Base-by-base conservation (phyloP, 2,797 vertebrate species). In the Cacajao melanocephalus region DNA sequence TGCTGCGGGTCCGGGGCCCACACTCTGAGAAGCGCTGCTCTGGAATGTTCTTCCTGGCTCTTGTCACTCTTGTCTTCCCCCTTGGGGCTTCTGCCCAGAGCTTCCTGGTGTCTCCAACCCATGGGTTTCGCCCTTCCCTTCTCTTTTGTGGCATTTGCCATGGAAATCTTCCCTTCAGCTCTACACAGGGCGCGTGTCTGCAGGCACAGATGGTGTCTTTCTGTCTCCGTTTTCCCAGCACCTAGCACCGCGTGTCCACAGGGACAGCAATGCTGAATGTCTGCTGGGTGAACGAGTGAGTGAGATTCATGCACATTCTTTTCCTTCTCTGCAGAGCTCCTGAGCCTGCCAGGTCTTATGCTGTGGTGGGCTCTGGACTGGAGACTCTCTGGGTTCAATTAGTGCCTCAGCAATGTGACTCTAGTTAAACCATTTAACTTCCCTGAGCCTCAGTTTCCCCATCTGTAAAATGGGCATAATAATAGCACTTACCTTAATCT, bases 171-270 rank as follows among this genome's bases (percentile, higher is more conserved):
- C n/a, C 75, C 33, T 13, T 33, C 4, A 1, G 22, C 17, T 9
- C 24, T 36, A 11, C 6, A 11, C 0, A 0, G 50, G 50, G 41
- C 2, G 9, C 6, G 0, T 1, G 28, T 8, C 44, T 20, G 41
- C 1, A 14, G 22, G n/a, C 41, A 3, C 8, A n/a, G 76, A 30
- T 0, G 0, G 41, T 0, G 11, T 12, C 93, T 20, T 0, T 14
- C 9, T 14, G 22, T 22, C 30, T 33, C 26, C 8, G 0, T 3
- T 20, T 26, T 20, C 41, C 39, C 30, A 12, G 48, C 28, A 33
- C 33, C 50, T 19, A 9, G 41, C 22, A 28, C 46, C 17, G 1
- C 0, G 0, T 7, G 10, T 26, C 22, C 5, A 0, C 0, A 0
- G 4, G 39, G n/a, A 20, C 4, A 11, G 33, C 6, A 10, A 28